These are phyloP conservation scores for Sebastiscus tertius DNA, from an alignment of 2,797 vertebrate species.

Conservation along the genomic window DNA sequence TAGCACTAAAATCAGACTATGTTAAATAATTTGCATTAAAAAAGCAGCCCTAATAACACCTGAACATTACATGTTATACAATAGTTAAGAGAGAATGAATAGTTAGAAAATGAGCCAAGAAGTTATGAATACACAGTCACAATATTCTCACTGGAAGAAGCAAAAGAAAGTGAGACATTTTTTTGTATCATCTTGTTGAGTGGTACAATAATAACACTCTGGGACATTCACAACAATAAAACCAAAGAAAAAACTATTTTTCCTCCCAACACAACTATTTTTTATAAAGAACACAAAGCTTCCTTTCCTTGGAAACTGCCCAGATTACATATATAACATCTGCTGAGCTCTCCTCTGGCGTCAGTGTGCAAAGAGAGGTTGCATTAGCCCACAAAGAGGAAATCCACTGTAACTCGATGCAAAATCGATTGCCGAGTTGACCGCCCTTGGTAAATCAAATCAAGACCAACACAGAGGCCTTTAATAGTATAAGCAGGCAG, in stretches of 20 bases:
- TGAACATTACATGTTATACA: background rate
- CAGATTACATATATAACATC: conserved; percentile 1
- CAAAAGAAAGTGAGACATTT: conserved; percentile 12
- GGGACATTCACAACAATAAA: conserved; percentile 8
- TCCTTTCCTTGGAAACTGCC: conserved; percentile 15
- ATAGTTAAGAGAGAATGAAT: background rate
- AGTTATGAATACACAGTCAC: background rate
- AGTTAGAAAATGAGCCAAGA: background rate
- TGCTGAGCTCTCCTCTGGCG: conserved; percentile 9
- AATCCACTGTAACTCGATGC: conserved; percentile 72
- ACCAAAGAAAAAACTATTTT: background rate
- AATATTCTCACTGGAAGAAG: conserved; percentile 26
- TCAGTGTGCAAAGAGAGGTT: conserved; percentile 46
- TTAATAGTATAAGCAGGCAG: conserved; percentile 77
- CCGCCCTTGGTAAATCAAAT: conserved; percentile 80
- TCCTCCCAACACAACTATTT: background rate
- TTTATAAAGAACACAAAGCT: background rate
- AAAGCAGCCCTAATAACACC: background rate
- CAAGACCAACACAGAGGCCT: conserved; percentile 71
- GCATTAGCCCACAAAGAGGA: conserved; percentile 68
- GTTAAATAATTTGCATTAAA: too few relatives aligned
- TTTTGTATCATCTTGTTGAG: conserved; percentile 17
- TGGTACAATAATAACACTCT: background rate
- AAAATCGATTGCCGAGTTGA: conserved; percentile 78
- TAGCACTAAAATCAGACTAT: too few relatives aligned